Evolutionary conservation across 2,797 vertebrate species (phyloP), one percentile per base, ranked within the genome.

Genomic region (Fistularia commersonii): DNA sequence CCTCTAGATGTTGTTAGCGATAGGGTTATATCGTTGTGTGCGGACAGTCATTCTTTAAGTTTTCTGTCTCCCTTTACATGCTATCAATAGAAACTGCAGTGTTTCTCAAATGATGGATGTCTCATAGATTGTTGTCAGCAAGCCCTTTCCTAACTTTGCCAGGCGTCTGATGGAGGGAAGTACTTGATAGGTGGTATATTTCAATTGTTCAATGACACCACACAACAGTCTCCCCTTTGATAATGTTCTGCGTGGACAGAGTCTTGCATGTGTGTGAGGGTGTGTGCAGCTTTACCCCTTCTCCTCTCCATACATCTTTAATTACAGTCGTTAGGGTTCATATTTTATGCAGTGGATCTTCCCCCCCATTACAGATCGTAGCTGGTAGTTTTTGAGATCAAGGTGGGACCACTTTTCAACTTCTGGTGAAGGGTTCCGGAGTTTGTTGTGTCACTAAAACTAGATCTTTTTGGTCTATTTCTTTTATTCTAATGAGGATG

Each of bases 1-100:
- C 89, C 88, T 90, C 86, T 89, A 90, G 89, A 91, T 91, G 82
- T 79, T 72, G 77, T 71, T 59, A 9, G n/a, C 31, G 87, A 90
- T 89, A 84, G 1, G 12, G 48, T 3, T 61, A 56, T 88, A 87
- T 82, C 83, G 79, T 40, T 10, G 66, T 11, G 48, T 43, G 73
- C 69, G 76, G 74, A 80, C 77, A 83, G 78, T 87, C 85, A 87
- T 83, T 77, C 77, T 86, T 84, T 81, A 82, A 82, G 79, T 86
- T 86, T 86, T 77, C 83, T 62, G 71, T 80, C 84, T 77, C 61
- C 52, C 70, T 83, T 79, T 87, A 85, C 82, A 81, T 79, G 75
- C 83, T 73, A 82, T 87, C 86, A 85, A 70, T 79, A 72, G 79
- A 78, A 85, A 82, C 71, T 83, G 82, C 77, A 44, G 69, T 57